Evolutionary conservation across 2,888 invertebrate genomes (phyloP), one percentile per base, ranked within the genome.

Genomic region (Adelphocoris suturalis): DNA sequence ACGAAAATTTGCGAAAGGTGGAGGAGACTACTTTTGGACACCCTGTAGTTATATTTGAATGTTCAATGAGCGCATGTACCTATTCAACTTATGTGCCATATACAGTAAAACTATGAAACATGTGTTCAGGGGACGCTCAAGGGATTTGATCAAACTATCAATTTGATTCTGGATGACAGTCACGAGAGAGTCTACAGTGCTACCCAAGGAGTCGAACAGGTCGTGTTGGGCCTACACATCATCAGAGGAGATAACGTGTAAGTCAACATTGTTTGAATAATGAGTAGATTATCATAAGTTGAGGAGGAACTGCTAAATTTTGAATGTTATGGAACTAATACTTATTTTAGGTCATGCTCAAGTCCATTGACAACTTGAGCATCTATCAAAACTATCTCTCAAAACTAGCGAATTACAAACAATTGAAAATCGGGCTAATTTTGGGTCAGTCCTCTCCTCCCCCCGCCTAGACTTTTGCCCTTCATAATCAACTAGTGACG

Each of bases 111-210:
- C 47, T n/a, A 61, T 61, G 61, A 16, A n/a, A 23, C 14, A 5
- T 19, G 86, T 55, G 94, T 94, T 91, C 92, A 97, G 96, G 99
- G 99, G 80, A 98, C 98, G 0, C 94, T 99, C 91, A 99, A 99
- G 94, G 99, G 99, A 48, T 99, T 99, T 94, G 99, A 99, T 94
- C 99, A 99, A 94, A 98, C 99, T n/a, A 98, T 99, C 92, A 99
- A 99, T 93, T 95, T 99, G 91, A 99, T 99, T 92, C 94, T 99
- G 91, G 99, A 99, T 93, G 99, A 99, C 94, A 98, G 99, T 55
- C 99, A 99, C 93, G 99, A 99, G 94, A 95, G 99, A 92, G 99
- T 99, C n/a, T 99, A 98, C 94, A 99, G 98, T 84, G 96, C 97
- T 13, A 96, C 96, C 0, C 95, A 97, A 92, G 99, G 99, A 48